Conservation (phyloP, 2,797 vertebrate species). For the Mionectes olivaceus region DNA sequence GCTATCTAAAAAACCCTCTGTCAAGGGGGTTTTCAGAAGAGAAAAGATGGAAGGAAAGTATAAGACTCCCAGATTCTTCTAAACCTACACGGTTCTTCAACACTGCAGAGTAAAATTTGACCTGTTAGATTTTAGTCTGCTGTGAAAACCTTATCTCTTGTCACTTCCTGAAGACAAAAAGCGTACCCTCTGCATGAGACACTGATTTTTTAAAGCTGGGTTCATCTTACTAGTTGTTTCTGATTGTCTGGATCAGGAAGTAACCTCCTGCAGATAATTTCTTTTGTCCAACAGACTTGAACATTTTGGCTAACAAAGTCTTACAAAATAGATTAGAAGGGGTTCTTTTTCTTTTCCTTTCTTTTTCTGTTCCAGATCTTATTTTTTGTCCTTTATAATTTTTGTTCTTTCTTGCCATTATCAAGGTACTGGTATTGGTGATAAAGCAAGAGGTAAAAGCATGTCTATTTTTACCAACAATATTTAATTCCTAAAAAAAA, state of each 20-base stretch:
- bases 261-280: background rate
- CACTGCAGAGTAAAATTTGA: background rate
- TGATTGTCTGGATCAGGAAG: background rate
- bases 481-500: background rate
- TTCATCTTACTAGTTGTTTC: background rate
- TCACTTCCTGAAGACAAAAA: background rate
- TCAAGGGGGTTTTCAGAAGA: background rate
- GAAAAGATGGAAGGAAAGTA: background rate
- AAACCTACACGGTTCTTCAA: background rate
- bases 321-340: background rate
- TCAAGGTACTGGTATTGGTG: background rate
- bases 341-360: background rate
- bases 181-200: background rate
- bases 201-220: background rate
- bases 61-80: background rate
- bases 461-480: background rate
- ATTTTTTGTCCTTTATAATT: background rate
- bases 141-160: background rate
- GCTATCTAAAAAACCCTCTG: background rate
- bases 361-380: background rate
- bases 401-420: background rate
- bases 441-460: background rate
- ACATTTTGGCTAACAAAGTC: background rate
- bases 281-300: background rate
- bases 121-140: background rate